Evolutionary conservation across 2,888 invertebrate genomes (phyloP).

Genomic region (Acleris emargana): DNA sequence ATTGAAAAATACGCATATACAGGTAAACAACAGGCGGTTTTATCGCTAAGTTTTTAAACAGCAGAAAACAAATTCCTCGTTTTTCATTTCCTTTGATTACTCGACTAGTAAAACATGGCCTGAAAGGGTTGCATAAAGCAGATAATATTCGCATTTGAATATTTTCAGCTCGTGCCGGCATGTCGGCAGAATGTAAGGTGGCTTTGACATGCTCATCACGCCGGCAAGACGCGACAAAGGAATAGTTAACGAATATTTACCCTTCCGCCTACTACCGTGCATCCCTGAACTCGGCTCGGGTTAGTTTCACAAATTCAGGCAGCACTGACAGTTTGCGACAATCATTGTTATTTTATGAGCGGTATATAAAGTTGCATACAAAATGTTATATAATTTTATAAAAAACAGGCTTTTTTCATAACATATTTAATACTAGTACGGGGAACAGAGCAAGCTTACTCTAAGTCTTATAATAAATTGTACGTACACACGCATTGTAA

Average conservation of each 20-base stretch:
- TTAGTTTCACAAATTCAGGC: conserved; percentile 24
- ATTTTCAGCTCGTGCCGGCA: conserved; percentile 36
- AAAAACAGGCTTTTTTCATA: too few relatives aligned
- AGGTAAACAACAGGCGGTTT: too few relatives aligned
- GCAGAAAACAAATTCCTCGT: conserved; percentile 20
- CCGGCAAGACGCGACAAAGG: conserved; percentile 62
- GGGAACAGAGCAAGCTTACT: too few relatives aligned
- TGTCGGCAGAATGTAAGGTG: conserved; percentile 33
- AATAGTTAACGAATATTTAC: conserved; percentile 73
- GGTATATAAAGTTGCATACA: too few relatives aligned
- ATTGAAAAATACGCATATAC: too few relatives aligned
- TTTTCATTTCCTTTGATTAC: conserved; percentile 23
- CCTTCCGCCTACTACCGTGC: conserved; percentile 45
- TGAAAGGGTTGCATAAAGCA: conserved; percentile 32
- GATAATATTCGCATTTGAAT: conserved; percentile 40
- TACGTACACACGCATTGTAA: too few relatives aligned
- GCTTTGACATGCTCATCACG: conserved; percentile 55
- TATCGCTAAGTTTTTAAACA: too few relatives aligned
- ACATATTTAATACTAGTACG: too few relatives aligned
- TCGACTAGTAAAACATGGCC: conserved; percentile 20
- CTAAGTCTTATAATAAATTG: too few relatives aligned
- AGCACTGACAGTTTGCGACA: conserved; percentile 16
- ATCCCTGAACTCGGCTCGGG: conserved; percentile 16
- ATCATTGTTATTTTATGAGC: not conserved
- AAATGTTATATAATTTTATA: too few relatives aligned